Evolutionary conservation across 1,140 invertebrate species (phyloP).

Genomic region (Holotrichia oblita): DNA sequence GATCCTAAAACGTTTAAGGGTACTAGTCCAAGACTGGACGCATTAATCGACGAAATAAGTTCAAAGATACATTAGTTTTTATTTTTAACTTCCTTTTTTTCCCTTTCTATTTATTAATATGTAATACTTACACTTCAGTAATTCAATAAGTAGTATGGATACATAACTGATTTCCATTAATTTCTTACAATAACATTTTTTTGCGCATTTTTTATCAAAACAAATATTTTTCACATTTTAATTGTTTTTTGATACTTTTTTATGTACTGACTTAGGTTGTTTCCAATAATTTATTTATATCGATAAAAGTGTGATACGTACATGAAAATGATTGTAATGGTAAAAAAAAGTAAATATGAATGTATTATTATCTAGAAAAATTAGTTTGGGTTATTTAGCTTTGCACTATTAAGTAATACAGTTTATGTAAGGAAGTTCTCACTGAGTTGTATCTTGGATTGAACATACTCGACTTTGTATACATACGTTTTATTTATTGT

Average conservation of each 20-base stretch:
- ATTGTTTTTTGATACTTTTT: slow-evolving; percentile 22
- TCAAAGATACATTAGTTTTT: slow-evolving; percentile 49
- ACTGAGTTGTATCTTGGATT: slow-evolving; percentile 3
- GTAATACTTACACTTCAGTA: background rate
- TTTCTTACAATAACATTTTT: background rate
- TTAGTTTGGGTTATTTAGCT: background rate
- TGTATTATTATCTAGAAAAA: too few relatives aligned
- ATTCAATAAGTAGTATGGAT: background rate
- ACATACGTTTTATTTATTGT: too few relatives aligned
- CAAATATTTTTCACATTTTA: background rate
- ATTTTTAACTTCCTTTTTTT: background rate
- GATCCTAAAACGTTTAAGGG: slow-evolving; percentile 84
- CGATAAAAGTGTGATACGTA: background rate
- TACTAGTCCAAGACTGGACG: slow-evolving; percentile 80
- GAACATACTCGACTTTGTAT: slow-evolving; percentile 12
- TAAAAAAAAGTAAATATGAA: background rate
- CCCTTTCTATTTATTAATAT: background rate
- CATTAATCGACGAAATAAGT: slow-evolving; percentile 76
- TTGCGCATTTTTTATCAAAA: background rate
- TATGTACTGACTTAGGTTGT: slow-evolving; percentile 14
- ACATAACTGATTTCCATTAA: background rate
- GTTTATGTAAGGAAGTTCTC: background rate
- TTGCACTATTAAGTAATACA: background rate
- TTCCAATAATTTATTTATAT: background rate
- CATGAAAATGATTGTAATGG: background rate